Conservation (phyloP, 2,888 invertebrate genomes). For the Cheiracanthium punctorium region DNA sequence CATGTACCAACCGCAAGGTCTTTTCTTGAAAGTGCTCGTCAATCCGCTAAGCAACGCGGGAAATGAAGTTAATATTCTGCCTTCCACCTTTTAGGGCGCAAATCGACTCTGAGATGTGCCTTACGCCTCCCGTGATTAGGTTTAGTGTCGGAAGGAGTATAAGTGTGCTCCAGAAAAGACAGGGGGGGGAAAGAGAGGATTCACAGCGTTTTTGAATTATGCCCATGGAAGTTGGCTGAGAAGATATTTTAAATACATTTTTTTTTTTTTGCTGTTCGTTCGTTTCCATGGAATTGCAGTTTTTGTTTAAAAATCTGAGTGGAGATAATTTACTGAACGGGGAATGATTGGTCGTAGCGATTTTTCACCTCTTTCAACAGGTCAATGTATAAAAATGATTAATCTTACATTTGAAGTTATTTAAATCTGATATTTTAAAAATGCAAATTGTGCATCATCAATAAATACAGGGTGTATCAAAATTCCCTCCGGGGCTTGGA, state of each 20-base stretch:
- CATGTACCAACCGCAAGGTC: conserved; percentile 34
- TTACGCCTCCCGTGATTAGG: neutral
- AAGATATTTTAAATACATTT: neutral
- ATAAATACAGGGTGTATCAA: too few relatives aligned
- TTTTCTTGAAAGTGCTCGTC: conserved; percentile 44
- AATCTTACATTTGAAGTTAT: too few relatives aligned
- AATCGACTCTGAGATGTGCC: conserved; percentile 31
- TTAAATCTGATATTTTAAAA: too few relatives aligned
- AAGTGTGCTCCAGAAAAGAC: neutral
- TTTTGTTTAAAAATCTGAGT: too few relatives aligned
- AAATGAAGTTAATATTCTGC: conserved; percentile 35
- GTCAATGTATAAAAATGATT: too few relatives aligned
- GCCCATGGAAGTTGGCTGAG: neutral
- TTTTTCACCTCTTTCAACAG: too few relatives aligned
- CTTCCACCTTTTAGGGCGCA: conserved; percentile 23
- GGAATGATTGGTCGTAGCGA: too few relatives aligned
- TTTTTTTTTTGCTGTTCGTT: too few relatives aligned
- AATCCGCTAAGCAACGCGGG: conserved; percentile 25
- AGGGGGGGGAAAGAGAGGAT: neutral
- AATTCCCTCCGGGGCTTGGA: too few relatives aligned
- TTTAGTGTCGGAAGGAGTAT: neutral
- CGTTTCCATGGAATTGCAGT: too few relatives aligned
- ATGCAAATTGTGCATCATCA: too few relatives aligned
- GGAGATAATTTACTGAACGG: too few relatives aligned
- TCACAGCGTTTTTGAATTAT: neutral